A percentile compares a stretch with the other conserved stretches of the same genome.
These are phyloP conservation scores for Lycia hirtaria DNA, from an alignment of 2,888 invertebrate genomes.

Conservation along the genomic window DNA sequence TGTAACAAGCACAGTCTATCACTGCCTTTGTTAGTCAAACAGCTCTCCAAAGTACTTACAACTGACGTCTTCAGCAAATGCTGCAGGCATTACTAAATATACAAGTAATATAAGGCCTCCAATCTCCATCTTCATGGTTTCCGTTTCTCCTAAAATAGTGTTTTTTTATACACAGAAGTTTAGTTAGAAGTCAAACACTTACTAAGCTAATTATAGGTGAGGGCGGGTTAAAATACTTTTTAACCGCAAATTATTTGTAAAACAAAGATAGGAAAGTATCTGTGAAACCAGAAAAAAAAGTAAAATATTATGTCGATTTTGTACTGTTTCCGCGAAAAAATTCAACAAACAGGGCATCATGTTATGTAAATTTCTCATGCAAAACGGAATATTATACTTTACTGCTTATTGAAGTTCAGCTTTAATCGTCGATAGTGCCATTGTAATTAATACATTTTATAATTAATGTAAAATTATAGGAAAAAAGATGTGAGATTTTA, in stretches of 20 bases:
- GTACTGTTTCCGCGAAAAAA: constrained; percentile 51
- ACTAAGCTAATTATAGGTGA: constrained; percentile 37
- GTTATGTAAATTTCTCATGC: constrained; percentile 2
- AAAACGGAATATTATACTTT: background rate
- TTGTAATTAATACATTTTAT: no score
- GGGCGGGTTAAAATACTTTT: constrained; percentile 66
- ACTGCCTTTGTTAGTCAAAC: no score
- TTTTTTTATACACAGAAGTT: constrained; percentile 7
- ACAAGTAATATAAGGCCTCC: constrained; percentile 54
- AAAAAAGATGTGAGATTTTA: no score
- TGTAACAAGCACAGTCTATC: no score
- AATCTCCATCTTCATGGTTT: constrained; percentile 59
- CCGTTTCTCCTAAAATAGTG: constrained; percentile 38
- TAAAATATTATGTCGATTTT: constrained; percentile 63
- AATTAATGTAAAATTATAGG: no score
- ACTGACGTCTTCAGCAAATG: constrained; percentile 73
- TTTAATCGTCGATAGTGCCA: background rate
- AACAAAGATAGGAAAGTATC: constrained; percentile 62
- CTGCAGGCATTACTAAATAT: constrained; percentile 55
- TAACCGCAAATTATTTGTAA: constrained; percentile 63
- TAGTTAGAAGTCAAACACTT: constrained; percentile 16
- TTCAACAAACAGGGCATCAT: constrained; percentile 57
- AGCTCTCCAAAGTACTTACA: constrained; percentile 61
- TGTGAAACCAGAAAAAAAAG: constrained; percentile 50
- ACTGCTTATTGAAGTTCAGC: background rate